Base-by-base conservation (phyloP, 2,797 vertebrate species). In the Champsocephalus esox region DNA sequence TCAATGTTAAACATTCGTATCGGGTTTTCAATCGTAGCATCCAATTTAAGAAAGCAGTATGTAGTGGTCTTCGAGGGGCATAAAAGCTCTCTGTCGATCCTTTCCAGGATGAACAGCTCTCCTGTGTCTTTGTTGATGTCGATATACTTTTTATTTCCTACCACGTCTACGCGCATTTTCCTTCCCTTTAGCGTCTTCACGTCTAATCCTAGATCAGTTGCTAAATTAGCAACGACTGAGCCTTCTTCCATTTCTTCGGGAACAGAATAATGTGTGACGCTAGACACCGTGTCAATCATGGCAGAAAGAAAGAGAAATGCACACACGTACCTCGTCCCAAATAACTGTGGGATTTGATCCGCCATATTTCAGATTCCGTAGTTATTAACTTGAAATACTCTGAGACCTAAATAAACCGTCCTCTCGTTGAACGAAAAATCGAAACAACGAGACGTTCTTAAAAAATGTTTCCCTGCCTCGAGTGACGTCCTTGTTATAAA, bases 201-300 rank as follows among this genome's bases (percentile, higher is more conserved):
- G 3, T 90, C 83, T 38, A 96, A 67, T 7, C 87, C 88, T 52
- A 96, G 65, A 83, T 95, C 95, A 4, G 87, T 69, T 14, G 92
- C 92, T 74, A 96, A 71, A 83, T 93, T 95, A 1, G 92, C 93
- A 38, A 96, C 92, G 16, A 95, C 84, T 0, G 88, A 93, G 1
- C 93, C 92, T 64, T 86, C 89, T 49, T 94, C 92, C 87, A 92
- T 88, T 86, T 96, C 95, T 55, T 96, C 95, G 0, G 86, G 74
- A 3, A 94, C 64, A 6, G 94, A 93, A 79, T 96, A 95, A 38
- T 91, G 94, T 24, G 86, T 91, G 24, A 94, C 92, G 17, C 89
- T 46, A 12, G 59, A 79, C 0, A 45, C 78, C 0, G 44, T n/a
- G 17, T 51, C 28, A 34, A 82, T 13, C 3, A 63, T 50, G 3